Evolutionary conservation across 1,140 invertebrate genomes (phyloP).

Genomic region (Drosophila suzukii): DNA sequence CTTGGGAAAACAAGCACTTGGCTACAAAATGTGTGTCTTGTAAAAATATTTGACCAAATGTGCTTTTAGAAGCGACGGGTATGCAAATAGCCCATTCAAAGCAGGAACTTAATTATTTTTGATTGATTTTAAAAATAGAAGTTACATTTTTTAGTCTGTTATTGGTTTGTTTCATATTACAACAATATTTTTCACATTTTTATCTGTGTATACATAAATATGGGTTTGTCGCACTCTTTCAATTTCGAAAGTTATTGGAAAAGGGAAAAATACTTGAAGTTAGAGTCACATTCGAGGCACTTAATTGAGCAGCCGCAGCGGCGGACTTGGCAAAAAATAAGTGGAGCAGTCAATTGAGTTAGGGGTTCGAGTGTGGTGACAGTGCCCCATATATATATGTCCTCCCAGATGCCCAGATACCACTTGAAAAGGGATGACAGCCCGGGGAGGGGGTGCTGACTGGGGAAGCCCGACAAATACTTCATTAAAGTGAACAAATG

Average conservation of each 20-base stretch:
- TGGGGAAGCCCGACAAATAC: conserved; percentile 42
- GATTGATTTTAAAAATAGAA: background rate
- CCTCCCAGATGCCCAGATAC: conserved; percentile 27
- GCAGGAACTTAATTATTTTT: too few species aligned
- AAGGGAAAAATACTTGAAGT: conserved; percentile 8
- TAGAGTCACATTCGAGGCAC: conserved; percentile 29
- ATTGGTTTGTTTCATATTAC: too few species aligned
- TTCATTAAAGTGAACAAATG: conserved; percentile 55
- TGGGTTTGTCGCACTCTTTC: conserved; percentile 3
- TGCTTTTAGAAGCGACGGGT: background rate
- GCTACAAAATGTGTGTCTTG: background rate
- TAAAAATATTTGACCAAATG: background rate
- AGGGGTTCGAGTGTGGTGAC: conserved; percentile 47
- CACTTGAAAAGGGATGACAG: conserved; percentile 51
- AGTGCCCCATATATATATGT: conserved; percentile 11
- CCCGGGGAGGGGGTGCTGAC: background rate
- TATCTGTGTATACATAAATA: background rate
- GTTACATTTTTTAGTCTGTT: too few species aligned
- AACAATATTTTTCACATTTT: background rate
- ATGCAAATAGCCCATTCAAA: too few species aligned
- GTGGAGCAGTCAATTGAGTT: conserved; percentile 50
- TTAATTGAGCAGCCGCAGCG: conserved; percentile 56
- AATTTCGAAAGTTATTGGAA: conserved; percentile 5
- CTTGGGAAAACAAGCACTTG: conserved; percentile 10
- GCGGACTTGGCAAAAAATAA: conserved; percentile 33